A percentile compares a stretch with the other conserved stretches of the same genome.
Conservation (phyloP, 2,888 invertebrate genomes). For the Agriotes lineatus region DNA sequence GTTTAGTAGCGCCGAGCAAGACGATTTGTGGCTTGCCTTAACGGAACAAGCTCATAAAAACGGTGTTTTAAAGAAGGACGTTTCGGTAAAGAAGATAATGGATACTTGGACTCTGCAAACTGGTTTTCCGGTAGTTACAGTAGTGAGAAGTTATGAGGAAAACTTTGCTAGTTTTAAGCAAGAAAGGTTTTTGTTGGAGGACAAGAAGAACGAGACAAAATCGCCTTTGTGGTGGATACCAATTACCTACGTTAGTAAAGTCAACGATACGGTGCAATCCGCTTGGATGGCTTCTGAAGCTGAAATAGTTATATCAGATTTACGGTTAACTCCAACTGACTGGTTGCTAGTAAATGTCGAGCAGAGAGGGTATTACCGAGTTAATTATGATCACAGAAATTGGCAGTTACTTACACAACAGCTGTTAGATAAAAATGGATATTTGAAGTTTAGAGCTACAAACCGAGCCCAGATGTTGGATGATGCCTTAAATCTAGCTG, state of each 20-base stretch:
- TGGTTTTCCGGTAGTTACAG: constrained; percentile 84
- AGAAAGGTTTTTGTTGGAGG: constrained; percentile 74
- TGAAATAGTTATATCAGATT: constrained; percentile 68
- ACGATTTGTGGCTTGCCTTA: constrained; percentile 87
- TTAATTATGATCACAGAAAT: constrained; percentile 79
- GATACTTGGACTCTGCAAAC: constrained; percentile 91
- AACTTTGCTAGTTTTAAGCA: constrained; percentile 56
- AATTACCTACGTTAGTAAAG: constrained; percentile 74
- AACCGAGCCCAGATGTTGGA: constrained; percentile 92
- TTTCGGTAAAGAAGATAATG: constrained; percentile 81
- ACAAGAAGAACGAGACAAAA: constrained; percentile 46
- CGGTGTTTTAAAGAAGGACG: constrained; percentile 71
- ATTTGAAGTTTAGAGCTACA: constrained; percentile 77
- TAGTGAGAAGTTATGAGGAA: constrained; percentile 70
- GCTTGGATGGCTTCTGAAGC: constrained; percentile 77
- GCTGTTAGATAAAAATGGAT: constrained; percentile 72
- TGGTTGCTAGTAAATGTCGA: constrained; percentile 81
- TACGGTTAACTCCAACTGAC: constrained; percentile 69
- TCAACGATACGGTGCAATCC: constrained; percentile 73
- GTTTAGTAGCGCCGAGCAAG: constrained; percentile 85
- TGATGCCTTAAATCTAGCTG: constrained; percentile 85
- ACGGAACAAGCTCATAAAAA: constrained; percentile 79
- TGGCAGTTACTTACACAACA: constrained; percentile 78
- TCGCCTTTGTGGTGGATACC: constrained; percentile 85
- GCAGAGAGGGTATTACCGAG: constrained; percentile 80